Evolutionary conservation across 2,888 invertebrate genomes (phyloP), one percentile per base, ranked within the genome.

Genomic region (Drosophila fungiperda): DNA sequence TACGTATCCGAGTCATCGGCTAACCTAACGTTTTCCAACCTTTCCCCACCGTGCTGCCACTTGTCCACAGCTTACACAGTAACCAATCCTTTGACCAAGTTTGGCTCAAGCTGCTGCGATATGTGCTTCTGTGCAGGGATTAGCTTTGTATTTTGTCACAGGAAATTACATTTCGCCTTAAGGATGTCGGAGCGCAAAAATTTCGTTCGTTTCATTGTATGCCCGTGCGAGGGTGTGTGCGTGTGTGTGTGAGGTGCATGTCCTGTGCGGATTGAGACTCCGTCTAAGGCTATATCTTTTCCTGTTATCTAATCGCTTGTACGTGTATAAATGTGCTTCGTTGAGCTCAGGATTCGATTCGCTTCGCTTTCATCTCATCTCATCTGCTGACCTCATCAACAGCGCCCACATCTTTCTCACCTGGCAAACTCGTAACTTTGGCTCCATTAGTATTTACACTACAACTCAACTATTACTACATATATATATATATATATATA

Each of bases 61-160:
- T 40, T 45, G 15, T 17, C 17, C 1, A 4, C n/a, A 23, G 45
- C 1, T 45, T 29, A 64, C 58, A 68, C 59, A 67, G 52, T 59
- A 59, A 59, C 52, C 88, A 88, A 85, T 85, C 88, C 90, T 82
- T 82, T 85, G 69, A 74, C 76, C 78, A 89, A 87, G 70, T 87
- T 76, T 70, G 62, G 66, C 73, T 60, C 52, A 32, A 60, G 50
- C 72, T 70, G 83, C 76, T 74, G 58, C 74, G 65, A 20, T 59
- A 66, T 64, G 57, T 70, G 54, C 68, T 60, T 73, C 61, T 73
- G 77, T 77, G 60, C 77, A 71, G 73, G 89, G 90, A 89, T 89
- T 89, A 90, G 89, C 90, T 85, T 91, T 86, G 90, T 86, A 89
- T 86, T 91, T 90, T 90, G 89, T 87, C 83, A 86, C 87, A 88